These are phyloP conservation scores for Tinea semifulvella DNA, from an alignment of 2,888 invertebrate species.

Conservation along the genomic window DNA sequence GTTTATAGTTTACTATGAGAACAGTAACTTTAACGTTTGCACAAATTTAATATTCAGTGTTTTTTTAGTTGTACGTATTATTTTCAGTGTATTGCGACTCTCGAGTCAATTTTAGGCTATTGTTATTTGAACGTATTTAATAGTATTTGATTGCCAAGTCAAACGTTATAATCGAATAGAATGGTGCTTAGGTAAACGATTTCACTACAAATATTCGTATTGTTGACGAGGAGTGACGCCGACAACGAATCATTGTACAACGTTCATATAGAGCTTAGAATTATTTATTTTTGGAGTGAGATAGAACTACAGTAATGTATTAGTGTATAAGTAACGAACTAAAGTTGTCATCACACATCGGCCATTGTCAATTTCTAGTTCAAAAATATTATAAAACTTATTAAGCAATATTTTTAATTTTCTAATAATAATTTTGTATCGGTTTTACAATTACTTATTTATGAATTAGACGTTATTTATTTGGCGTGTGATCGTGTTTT, in stretches of 20 bases:
- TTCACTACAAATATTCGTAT: conserved; percentile 22
- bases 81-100: conserved; percentile 27
- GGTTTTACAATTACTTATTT: conserved; percentile 12
- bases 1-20: conserved; percentile 31
- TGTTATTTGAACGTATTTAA: conserved; percentile 43
- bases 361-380: conserved; percentile 4
- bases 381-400: no score
- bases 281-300: not conserved
- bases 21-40: conserved; percentile 50
- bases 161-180: conserved; percentile 60
- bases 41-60: conserved; percentile 41
- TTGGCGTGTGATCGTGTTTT: conserved; percentile 53
- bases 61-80: conserved; percentile 35
- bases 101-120: conserved; percentile 51
- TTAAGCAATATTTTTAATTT: conserved; percentile 5
- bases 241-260: conserved; percentile 7
- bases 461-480: conserved; percentile 33
- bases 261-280: not conserved
- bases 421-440: conserved; percentile 4
- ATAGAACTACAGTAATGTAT: no score
- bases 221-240: no score
- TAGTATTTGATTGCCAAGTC: conserved; percentile 59
- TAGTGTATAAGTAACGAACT: not conserved
- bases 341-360: not conserved
- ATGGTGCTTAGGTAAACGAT: conserved; percentile 60